Evolutionary conservation across 2,113 vertebrate genomes (phyloP), one percentile per base, ranked within the genome.

Genomic region (Sciurus niger): DNA sequence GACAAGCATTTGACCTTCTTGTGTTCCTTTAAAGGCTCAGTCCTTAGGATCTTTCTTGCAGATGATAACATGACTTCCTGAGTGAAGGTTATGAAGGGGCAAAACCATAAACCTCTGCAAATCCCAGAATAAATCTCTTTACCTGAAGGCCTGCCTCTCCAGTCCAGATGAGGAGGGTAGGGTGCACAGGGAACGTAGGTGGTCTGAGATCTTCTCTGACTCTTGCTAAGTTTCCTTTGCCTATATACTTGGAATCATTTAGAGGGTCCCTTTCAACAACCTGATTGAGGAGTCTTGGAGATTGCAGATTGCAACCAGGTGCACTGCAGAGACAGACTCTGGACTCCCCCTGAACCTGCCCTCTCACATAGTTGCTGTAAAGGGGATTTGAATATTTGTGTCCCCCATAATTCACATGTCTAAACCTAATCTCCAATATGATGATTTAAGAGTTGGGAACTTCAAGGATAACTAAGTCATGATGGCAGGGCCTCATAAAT

Each of bases 41-140:
- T 46, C 34, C 25, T 25, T 53, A n/a, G 20, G 48, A 73, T 40
- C 13, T 68, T 20, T 10, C 74, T 40, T 79, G 67, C 32, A 93
- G 68, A 55, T 82, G 18, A 87, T 70, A 55, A 37, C 32, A 2
- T 55, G 55, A 68, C 32, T 96, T 82, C 30, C 40, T 20, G 4
- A 79, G 37, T 63, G 60, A 77, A 87, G 17, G 34, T 80, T 51
- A 55, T 58, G 43, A 77, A 84, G 67, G 30, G 43, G 28, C 28
- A 80, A 89, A 94, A 77, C 46, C 16, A 37, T 30, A 89, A 77
- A 78, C 46, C 51, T 84, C 84, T 24, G 53, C 8, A 94, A 88
- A 65, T 46, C 6, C 72, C 28, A 92, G 58, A 70, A 43, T 11
- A 85, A 96, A 76, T 90, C 28, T 63, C 65, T 73, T 91, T 78